Base-by-base conservation (phyloP, 2,888 invertebrate genomes). In the Eupithecia vulgata region DNA sequence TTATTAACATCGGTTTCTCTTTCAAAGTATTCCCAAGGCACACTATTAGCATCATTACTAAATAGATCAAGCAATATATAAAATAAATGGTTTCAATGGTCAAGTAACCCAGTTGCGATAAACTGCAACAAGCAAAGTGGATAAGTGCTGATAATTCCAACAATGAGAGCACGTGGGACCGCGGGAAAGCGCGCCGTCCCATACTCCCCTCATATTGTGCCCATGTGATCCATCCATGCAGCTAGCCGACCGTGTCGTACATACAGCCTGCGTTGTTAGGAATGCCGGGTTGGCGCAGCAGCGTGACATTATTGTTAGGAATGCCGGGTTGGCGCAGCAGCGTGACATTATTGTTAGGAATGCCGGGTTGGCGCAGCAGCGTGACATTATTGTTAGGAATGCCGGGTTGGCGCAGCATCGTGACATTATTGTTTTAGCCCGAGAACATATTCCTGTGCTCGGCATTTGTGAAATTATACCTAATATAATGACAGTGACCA, bases 171-270 rank as follows among this genome's bases (percentile, higher is more conserved):
- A 70, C 48, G 70, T 64, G 70, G 48, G 70, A 70, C 21, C 35
- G 64, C 70, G 70, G 70, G 64, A 48, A 45, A 64, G 64, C 45
- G 40, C 30, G 34, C 42, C 17, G 62, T 70, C 70, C 70, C 70
- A 70, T 37, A 57, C 21, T 25, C 21, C 25, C n/a, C 0, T 17
- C 17, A n/a, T 35, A 62, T 3, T n/a, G 61, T 35, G 17, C n/a
- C n/a, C n/a, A n/a, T n/a, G n/a, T n/a, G n/a, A n/a, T n/a, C n/a
- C n/a, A n/a, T n/a, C n/a, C n/a, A n/a, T n/a, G n/a, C n/a, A 52
- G 48, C 48, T 3, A 21, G 21, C n/a, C 48, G 48, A 10, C 10
- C n/a, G 48, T 48, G 48, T 48, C n/a, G n/a, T 17, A 5, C n/a
- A 48, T 17, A 5, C n/a, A 48, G 48, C n/a, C n/a, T 2, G 48